A percentile compares a stretch with the other conserved stretches of the same genome.
phyloP scores from a whole-genome alignment of 2,113 vertebrate genomes.

The human region GRCh38 chr7:133260501-133261000 shows the following conservation, averaged over 20 bases:
- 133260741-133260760: neutral
- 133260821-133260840: neutral
- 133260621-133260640: neutral
- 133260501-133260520: too few species aligned
- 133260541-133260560: too few species aligned
- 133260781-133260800: neutral
- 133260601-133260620: neutral
- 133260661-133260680: neutral
- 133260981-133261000: neutral
- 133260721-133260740: neutral
- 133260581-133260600: neutral
- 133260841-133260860: neutral
- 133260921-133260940: neutral
- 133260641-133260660: neutral
- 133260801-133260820: neutral
- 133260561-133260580: too few species aligned
- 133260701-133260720: neutral
- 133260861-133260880: neutral
- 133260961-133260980: neutral
- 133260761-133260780: neutral
- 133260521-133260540: too few species aligned
- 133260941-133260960: neutral
- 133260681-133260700: constrained; percentile 4
- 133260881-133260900: neutral
- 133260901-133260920: neutral